phyloP scores from a whole-genome alignment of 1,140 invertebrate genomes.

The Pissodes strobi region DNA sequence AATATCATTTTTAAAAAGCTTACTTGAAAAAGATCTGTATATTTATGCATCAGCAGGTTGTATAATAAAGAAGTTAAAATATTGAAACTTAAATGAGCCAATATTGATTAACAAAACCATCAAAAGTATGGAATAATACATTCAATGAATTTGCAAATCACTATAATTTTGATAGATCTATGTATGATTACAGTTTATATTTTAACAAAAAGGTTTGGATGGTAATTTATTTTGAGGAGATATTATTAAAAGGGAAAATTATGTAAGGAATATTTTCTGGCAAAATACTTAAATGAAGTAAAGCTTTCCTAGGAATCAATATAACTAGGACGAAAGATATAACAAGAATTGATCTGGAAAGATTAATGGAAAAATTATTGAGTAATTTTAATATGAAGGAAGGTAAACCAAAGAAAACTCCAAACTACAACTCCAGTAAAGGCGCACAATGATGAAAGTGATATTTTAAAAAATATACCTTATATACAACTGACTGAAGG shows the following conservation, averaged over 20 bases:
- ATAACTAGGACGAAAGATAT: neutral
- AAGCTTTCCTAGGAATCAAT: conserved; percentile 12
- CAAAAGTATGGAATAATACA: conserved; percentile 18
- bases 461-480: neutral
- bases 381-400: neutral
- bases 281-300: neutral
- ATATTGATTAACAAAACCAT: neutral
- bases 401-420: neutral
- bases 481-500: neutral
- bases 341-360: neutral
- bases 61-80: neutral
- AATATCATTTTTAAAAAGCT: neutral
- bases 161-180: conserved; percentile 17
- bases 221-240: conserved; percentile 20
- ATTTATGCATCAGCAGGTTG: neutral
- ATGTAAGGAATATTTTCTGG: conserved; percentile 12
- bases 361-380: neutral
- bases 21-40: too few relatives aligned
- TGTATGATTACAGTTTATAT: too few relatives aligned
- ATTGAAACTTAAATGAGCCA: too few relatives aligned
- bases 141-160: conserved; percentile 23
- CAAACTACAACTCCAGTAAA: neutral
- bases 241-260: too few relatives aligned
- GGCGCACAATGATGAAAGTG: neutral
- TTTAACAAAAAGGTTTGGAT: neutral